Evolutionary conservation across 2,888 invertebrate species (phyloP).

Genomic region (Chrysolina oricalcia): DNA sequence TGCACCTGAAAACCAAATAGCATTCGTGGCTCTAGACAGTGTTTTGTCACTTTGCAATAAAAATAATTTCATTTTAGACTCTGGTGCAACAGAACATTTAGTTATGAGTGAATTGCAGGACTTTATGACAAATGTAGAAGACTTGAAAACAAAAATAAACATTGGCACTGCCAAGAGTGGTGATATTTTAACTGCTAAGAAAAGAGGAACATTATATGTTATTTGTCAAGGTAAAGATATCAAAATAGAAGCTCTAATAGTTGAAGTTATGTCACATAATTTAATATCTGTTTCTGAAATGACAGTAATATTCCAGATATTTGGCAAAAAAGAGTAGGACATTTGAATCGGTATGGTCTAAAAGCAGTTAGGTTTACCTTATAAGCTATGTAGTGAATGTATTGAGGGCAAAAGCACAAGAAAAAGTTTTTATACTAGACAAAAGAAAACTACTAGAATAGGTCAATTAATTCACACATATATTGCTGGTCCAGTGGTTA

Average conservation of each 20-base stretch:
- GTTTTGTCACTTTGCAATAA: no score
- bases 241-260: conserved; percentile 12
- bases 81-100: conserved; percentile 6
- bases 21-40: conserved; percentile 10
- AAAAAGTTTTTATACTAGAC: conserved; percentile 46
- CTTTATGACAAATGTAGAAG: neutral
- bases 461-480: conserved; percentile 53
- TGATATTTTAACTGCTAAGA: conserved; percentile 30
- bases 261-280: conserved; percentile 10
- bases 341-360: conserved; percentile 34
- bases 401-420: conserved; percentile 46
- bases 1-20: neutral
- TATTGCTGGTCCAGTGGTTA: conserved; percentile 48
- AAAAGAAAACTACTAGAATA: conserved; percentile 45
- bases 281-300: conserved; percentile 16
- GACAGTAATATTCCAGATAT: neutral
- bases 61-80: conserved; percentile 9
- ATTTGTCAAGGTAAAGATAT: neutral
- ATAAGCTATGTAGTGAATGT: conserved; percentile 34
- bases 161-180: conserved; percentile 10
- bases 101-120: neutral
- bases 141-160: neutral
- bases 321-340: conserved; percentile 19
- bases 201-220: neutral
- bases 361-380: conserved; percentile 31